Conservation (phyloP, 1,140 invertebrate species). For the Psilanteris sp. region DNA sequence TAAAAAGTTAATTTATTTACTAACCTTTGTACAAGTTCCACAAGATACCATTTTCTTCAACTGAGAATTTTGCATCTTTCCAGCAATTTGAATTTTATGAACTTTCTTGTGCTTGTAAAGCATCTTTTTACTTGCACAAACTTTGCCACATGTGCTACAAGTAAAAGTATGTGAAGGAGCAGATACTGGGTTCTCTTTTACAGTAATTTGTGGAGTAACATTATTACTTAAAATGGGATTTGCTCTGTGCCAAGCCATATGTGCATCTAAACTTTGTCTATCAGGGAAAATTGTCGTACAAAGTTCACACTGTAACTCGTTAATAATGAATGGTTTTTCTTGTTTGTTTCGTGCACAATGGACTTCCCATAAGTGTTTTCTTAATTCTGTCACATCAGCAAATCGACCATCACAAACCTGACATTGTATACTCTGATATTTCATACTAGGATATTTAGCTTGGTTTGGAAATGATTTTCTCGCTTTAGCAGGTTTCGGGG, state of each 20-base stretch:
- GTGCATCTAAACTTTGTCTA: conserved; percentile 79
- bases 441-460: conserved; percentile 14
- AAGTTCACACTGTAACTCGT: conserved; percentile 81
- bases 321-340: conserved; percentile 69
- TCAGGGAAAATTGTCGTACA: conserved; percentile 82
- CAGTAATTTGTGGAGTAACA: conserved; percentile 7
- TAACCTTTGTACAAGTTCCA: conserved; percentile 76
- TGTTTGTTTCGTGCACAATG: conserved; percentile 73
- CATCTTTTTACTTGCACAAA: conserved; percentile 77
- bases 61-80: conserved; percentile 66
- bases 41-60: conserved; percentile 77
- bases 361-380: conserved; percentile 76
- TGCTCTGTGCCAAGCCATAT: conserved; percentile 80
- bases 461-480: conserved; percentile 72
- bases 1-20: neutral
- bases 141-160: conserved; percentile 83
- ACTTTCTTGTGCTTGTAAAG: conserved; percentile 81
- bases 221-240: conserved; percentile 70
- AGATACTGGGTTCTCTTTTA: neutral
- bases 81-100: conserved; percentile 65
- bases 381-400: conserved; percentile 68
- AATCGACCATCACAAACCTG: conserved; percentile 77
- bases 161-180: conserved; percentile 71
- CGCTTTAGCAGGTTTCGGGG: conserved; percentile 69
- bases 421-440: conserved; percentile 68